Conservation (phyloP, 2,888 invertebrate genomes). For the Ophioninae sp. region DNA sequence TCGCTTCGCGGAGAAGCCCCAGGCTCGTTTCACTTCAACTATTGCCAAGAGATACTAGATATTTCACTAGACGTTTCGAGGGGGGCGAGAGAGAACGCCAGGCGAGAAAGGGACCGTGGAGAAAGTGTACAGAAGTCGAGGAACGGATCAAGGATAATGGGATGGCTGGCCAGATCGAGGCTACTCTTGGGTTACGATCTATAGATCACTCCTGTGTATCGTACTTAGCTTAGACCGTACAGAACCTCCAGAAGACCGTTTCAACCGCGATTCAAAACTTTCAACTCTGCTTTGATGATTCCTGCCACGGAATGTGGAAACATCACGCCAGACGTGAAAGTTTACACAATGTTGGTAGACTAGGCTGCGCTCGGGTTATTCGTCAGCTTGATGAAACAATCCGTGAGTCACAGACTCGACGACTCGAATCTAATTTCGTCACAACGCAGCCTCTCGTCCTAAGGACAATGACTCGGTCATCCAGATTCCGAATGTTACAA, state of each 20-base stretch:
- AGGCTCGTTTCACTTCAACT: slow-evolving; percentile 11
- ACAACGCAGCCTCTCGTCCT: slow-evolving; percentile 21
- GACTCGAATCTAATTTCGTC: slow-evolving; percentile 58
- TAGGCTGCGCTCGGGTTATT: neutral
- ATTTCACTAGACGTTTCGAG: slow-evolving; percentile 6
- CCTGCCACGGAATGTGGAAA: neutral
- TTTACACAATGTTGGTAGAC: slow-evolving; percentile 24
- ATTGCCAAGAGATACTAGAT: slow-evolving; percentile 24
- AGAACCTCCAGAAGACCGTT: neutral
- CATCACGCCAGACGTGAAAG: neutral
- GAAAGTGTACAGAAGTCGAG: slow-evolving; percentile 65
- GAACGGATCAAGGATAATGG: slow-evolving; percentile 69
- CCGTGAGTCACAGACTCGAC: slow-evolving; percentile 46
- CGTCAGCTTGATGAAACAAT: slow-evolving; percentile 17
- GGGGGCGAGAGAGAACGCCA: neutral
- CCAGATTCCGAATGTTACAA: slow-evolving; percentile 10
- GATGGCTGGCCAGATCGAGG: slow-evolving; percentile 24
- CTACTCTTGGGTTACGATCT: slow-evolving; percentile 3
- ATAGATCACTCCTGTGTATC: neutral
- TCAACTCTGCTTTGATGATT: neutral
- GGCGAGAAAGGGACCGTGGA: slow-evolving; percentile 57
- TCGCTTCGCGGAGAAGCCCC: slow-evolving; percentile 23
- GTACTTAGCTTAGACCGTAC: neutral
- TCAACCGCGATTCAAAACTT: neutral
- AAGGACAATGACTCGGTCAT: slow-evolving; percentile 34